Conservation (phyloP, 2,888 invertebrate genomes). For the Scaptomyza caliginosa region DNA sequence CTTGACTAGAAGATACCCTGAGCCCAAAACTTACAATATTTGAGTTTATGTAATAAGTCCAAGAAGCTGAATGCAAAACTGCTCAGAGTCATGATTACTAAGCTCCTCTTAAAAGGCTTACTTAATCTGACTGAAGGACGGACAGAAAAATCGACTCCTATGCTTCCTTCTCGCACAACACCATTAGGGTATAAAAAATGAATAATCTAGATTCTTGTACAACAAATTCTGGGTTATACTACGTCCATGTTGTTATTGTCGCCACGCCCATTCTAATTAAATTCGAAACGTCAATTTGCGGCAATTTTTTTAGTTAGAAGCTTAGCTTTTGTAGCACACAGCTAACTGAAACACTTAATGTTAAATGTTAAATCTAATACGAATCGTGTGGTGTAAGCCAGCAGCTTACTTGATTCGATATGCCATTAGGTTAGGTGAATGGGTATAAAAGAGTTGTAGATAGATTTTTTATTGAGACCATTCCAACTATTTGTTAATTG, state of each 20-base stretch:
- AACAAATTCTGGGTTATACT: conserved; percentile 1
- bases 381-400: background rate
- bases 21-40: too few relatives aligned
- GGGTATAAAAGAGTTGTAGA: background rate
- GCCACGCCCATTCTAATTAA: conserved; percentile 32
- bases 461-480: background rate
- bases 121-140: too few relatives aligned
- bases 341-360: background rate
- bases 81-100: too few relatives aligned
- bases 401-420: background rate
- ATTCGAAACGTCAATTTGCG: conserved; percentile 21
- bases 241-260: conserved; percentile 1
- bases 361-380: background rate
- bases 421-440: background rate
- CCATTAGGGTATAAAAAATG: too few relatives aligned
- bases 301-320: conserved; percentile 2
- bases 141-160: too few relatives aligned
- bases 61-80: too few relatives aligned
- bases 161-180: too few relatives aligned
- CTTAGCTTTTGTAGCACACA: background rate
- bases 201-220: conserved; percentile 3
- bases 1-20: too few relatives aligned
- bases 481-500: background rate
- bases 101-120: too few relatives aligned
- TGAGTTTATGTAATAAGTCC: too few relatives aligned